These are phyloP conservation scores for Ceratina australensis DNA, from an alignment of 1,140 invertebrate genomes.

Conservation along the genomic window DNA sequence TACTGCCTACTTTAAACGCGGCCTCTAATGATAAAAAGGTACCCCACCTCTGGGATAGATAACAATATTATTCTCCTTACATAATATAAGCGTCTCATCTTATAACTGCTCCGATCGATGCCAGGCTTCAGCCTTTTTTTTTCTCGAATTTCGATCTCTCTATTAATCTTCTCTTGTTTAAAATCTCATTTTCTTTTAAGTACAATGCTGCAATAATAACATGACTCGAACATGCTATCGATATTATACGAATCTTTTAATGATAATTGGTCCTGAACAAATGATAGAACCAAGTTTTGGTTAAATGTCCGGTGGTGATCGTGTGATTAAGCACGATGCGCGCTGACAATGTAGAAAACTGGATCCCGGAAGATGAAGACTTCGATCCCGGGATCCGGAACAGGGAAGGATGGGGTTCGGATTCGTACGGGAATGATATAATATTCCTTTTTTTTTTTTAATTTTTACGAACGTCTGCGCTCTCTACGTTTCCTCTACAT, in stretches of 20 bases:
- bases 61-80: not conserved
- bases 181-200: conserved; percentile 50
- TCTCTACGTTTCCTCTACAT: conserved; percentile 24
- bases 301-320: conserved; percentile 23
- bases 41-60: too few species aligned
- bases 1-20: too few species aligned
- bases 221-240: conserved; percentile 60
- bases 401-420: not conserved
- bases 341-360: conserved; percentile 3
- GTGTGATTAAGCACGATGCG: not conserved
- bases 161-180: conserved; percentile 31
- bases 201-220: conserved; percentile 68
- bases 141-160: conserved; percentile 16
- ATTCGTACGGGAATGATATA: not conserved
- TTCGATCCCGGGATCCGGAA: not conserved
- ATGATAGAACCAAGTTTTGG: conserved; percentile 64
- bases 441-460: not conserved
- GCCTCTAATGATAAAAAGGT: too few species aligned
- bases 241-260: conserved; percentile 56
- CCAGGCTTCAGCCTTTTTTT: conserved; percentile 36
- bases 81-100: not conserved
- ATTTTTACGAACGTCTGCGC: conserved; percentile 7
- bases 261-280: conserved; percentile 66
- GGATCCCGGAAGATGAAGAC: not conserved
- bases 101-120: conserved; percentile 48